Percentiles rank a stretch among this genome's conserved stretches.
Evolutionary conservation across 1,140 invertebrate species (phyloP).

Genomic region (Rhizoglyphus robini): DNA sequence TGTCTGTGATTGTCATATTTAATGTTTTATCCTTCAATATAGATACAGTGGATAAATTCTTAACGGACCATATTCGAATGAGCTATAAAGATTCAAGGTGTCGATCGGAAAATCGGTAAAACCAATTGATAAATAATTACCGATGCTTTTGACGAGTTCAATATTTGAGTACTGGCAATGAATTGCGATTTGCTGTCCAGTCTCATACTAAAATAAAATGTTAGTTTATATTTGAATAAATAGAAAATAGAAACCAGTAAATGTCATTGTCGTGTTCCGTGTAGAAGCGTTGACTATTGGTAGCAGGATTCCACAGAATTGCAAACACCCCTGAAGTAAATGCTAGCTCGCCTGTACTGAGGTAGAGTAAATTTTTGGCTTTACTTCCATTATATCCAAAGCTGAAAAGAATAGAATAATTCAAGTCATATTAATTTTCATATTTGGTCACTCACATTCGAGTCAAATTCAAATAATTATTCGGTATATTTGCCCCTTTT

Average conservation of each 20-base stretch:
- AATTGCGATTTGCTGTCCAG: constrained; percentile 45
- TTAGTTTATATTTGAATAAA: no score
- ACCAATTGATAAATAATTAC: constrained; percentile 5
- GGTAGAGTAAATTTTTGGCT: constrained; percentile 74
- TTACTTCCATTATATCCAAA: constrained; percentile 84
- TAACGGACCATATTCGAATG: constrained; percentile 11
- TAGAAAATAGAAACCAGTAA: constrained; percentile 37
- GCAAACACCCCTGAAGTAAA: constrained; percentile 85
- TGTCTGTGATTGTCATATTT: not conserved
- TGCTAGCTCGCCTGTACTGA: constrained; percentile 68
- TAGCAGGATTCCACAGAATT: constrained; percentile 74
- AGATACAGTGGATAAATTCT: not conserved
- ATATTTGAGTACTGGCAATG: constrained; percentile 70
- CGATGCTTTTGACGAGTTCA: constrained; percentile 26
- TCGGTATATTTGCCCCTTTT: not conserved
- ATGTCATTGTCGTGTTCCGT: constrained; percentile 87
- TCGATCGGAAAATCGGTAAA: no score
- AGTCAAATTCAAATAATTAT: not conserved
- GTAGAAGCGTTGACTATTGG: constrained; percentile 81
- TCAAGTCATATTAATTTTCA: not conserved
- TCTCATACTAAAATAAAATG: not conserved
- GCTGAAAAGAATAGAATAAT: constrained; percentile 35
- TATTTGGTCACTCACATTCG: constrained; percentile 14
- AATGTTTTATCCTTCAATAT: not conserved
- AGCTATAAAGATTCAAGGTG: no score